Evolutionary conservation across 2,888 invertebrate species (phyloP).

Genomic region (Ectemnius lituratus): DNA sequence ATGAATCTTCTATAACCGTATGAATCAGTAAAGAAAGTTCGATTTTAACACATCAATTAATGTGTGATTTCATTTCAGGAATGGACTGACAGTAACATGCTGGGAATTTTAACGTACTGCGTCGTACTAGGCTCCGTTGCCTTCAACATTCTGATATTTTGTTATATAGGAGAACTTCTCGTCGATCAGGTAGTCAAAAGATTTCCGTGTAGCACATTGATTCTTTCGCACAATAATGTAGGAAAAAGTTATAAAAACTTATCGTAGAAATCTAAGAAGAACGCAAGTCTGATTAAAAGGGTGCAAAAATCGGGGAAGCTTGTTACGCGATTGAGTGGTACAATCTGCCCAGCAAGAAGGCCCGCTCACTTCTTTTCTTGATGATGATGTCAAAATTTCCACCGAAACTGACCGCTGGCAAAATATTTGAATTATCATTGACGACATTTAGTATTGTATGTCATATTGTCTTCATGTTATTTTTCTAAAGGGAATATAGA

Average conservation of each 20-base stretch:
- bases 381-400: slow-evolving; percentile 31
- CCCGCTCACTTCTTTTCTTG: slow-evolving; percentile 44
- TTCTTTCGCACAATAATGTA: not conserved
- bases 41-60: too few relatives aligned
- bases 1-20: too few relatives aligned
- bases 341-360: slow-evolving; percentile 47
- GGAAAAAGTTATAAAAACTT: not conserved
- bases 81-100: slow-evolving; percentile 50
- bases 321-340: slow-evolving; percentile 61
- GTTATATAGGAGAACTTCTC: slow-evolving; percentile 61
- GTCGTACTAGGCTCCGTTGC: slow-evolving; percentile 40
- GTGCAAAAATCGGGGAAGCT: not conserved
- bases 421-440: slow-evolving; percentile 53
- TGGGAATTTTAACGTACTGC: slow-evolving; percentile 47
- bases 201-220: too few relatives aligned
- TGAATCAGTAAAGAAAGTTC: too few relatives aligned
- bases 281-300: not conserved
- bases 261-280: not conserved
- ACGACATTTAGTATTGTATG: slow-evolving; percentile 57
- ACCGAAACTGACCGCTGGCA: slow-evolving; percentile 59
- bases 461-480: not conserved
- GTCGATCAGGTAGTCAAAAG: slow-evolving; percentile 48
- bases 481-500: too few relatives aligned
- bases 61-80: too few relatives aligned
- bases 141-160: slow-evolving; percentile 55